phyloP scores from a whole-genome alignment of 1,140 invertebrate genomes.

The Glossosoma conforme region DNA sequence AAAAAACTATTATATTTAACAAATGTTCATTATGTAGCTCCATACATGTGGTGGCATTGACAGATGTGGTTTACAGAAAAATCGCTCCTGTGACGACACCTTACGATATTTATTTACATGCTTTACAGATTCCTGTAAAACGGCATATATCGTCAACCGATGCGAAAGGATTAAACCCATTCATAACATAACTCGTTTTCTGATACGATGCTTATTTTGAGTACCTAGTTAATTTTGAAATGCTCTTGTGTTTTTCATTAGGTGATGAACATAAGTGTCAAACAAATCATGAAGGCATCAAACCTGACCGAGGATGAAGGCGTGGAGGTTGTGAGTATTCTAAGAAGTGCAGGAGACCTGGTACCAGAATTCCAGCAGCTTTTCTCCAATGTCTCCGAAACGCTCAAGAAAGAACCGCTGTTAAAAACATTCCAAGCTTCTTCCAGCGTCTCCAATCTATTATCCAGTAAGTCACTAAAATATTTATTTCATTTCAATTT shows the following conservation, averaged over 20 bases:
- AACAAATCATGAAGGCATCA: slow-evolving; percentile 47
- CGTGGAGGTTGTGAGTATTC: slow-evolving; percentile 40
- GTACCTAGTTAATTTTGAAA: slow-evolving; percentile 1
- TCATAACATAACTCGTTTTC: too few species aligned
- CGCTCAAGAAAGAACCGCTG: slow-evolving; percentile 37
- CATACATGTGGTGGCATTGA: too few species aligned
- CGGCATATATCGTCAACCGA: too few species aligned
- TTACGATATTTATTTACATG: too few species aligned
- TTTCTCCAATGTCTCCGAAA: slow-evolving; percentile 33
- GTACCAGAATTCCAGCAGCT: slow-evolving; percentile 44
- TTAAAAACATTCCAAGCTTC: slow-evolving; percentile 35
- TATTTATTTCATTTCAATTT: too few species aligned
- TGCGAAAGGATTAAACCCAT: too few species aligned
- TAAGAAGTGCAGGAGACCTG: slow-evolving; percentile 43
- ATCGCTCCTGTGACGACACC: too few species aligned
- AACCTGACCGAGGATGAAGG: slow-evolving; percentile 49
- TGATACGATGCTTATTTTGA: slow-evolving; percentile 2
- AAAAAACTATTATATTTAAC: too few species aligned
- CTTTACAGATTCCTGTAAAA: too few species aligned
- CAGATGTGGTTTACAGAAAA: too few species aligned
- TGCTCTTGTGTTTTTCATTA: slow-evolving; percentile 16
- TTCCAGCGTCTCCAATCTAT: slow-evolving; percentile 13
- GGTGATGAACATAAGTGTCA: slow-evolving; percentile 43
- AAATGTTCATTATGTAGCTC: too few species aligned
- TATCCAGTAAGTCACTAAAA: slow-evolving; percentile 24